phyloP scores from a whole-genome alignment of 2,113 vertebrate genomes.

The Octodon degus region DNA sequence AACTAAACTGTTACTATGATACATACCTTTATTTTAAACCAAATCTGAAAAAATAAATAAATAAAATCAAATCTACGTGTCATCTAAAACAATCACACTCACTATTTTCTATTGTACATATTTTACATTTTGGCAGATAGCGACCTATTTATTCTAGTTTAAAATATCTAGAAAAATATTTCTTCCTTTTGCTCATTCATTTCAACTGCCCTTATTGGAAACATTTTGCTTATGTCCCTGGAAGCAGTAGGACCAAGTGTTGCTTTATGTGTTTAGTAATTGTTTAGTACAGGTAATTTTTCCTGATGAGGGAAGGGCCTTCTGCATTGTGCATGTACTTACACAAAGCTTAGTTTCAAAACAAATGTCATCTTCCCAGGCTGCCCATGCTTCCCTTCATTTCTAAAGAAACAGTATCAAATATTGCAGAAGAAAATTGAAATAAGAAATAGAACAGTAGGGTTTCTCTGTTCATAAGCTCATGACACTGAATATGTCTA shows the following conservation, averaged over 20 bases:
- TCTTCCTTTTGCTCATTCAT: slow-evolving; percentile 15
- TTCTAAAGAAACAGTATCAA: slow-evolving; percentile 45
- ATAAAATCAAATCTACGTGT: neutral
- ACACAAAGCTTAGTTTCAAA: slow-evolving; percentile 13
- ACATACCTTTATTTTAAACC: neutral
- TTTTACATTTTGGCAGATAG: slow-evolving; percentile 7
- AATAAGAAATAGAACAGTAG: neutral
- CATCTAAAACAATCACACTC: neutral
- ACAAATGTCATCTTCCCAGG: neutral
- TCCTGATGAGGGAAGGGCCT: neutral
- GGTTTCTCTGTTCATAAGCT: neutral
- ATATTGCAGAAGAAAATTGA: neutral
- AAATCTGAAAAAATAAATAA: neutral
- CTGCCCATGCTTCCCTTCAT: neutral
- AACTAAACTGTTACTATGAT: neutral
- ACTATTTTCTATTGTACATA: neutral
- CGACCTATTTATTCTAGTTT: neutral
- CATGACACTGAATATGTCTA: neutral
- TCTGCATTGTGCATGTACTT: neutral
- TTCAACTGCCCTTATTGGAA: slow-evolving; percentile 43
- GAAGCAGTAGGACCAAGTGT: neutral
- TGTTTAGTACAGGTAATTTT: slow-evolving; percentile 40
- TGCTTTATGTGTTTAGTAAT: slow-evolving; percentile 57
- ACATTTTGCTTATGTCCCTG: neutral
- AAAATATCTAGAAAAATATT: slow-evolving; percentile 32